Evolutionary conservation across 2,113 vertebrate genomes (phyloP), one percentile per base, ranked within the genome.

Genomic region (Sylvia atricapilla): DNA sequence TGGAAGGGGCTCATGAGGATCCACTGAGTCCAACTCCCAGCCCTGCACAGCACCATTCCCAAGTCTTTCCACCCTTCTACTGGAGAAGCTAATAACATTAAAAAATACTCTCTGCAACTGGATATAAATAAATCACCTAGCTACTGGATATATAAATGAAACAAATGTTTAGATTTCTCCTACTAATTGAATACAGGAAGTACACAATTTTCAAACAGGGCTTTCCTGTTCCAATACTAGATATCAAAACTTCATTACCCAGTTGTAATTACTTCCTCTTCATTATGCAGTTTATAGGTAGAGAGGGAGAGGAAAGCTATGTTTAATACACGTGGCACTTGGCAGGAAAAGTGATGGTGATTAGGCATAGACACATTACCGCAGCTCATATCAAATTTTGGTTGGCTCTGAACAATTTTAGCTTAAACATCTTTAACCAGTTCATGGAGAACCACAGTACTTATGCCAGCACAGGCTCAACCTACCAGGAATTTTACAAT

Each of bases 141-240:
- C 18, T 47, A 59, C 17, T 78, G 60, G 28, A 44, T 60, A 93
- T 41, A 39, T 52, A 88, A 90, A 60, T 33, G 15, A 91, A 94
- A 96, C 35, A 83, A 87, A 88, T 67, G 37, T 31, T 59, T 90
- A 63, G 56, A 70, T 77, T 86, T 80, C 53, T 64, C 31, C 15
- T 44, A 44, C 44, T 94, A 95, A 95, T 62, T 88, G 63, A 90
- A 95, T 86, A 90, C 28, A 94, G 90, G 69, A 89, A 89, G 49
- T 9, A 78, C 16, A 81, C 27, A 88, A 68, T 93, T 90, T 91
- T 90, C 76, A 94, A 87, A 84, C 4, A 13, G 31, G 50, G n/a
- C 50, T 87, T 81, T 92, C 30, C 47, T 68, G 56, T 80, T 89
- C 18, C 68, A 79, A n/a, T 47, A 74, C 27, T 77, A 94, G 63